phyloP scores from a whole-genome alignment of 2,888 invertebrate genomes.

The Megamerina dolium region DNA sequence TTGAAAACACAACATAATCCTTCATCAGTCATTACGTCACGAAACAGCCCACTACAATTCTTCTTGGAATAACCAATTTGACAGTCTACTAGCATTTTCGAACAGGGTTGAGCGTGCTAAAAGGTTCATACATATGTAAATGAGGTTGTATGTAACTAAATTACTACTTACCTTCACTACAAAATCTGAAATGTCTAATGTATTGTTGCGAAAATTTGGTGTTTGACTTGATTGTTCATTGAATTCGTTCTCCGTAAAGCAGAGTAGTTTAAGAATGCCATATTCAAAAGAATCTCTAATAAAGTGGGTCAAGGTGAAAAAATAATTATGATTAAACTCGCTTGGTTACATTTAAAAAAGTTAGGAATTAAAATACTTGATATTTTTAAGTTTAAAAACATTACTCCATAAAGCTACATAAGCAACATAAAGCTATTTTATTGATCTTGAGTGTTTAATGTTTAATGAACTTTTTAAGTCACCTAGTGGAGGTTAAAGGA shows the following conservation, averaged over 20 bases:
- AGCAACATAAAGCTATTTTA: no score
- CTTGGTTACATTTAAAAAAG: no score
- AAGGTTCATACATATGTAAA: neutral
- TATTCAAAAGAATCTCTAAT: conserved; percentile 5
- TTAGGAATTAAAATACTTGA: no score
- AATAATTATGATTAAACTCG: no score
- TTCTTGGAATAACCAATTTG: conserved; percentile 57
- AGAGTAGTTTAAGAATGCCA: conserved; percentile 3
- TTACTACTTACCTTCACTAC: neutral
- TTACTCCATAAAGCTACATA: no score
- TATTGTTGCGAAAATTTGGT: conserved; percentile 7
- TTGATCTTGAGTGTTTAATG: no score
- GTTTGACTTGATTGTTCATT: conserved; percentile 1
- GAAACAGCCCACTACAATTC: conserved; percentile 64
- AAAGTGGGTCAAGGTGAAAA: no score
- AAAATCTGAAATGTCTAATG: conserved; percentile 4
- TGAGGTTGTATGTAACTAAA: neutral
- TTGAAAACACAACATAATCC: conserved; percentile 82
- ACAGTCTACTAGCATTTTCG: conserved; percentile 54
- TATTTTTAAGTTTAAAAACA: no score
- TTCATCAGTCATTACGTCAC: conserved; percentile 71
- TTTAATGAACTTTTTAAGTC: no score
- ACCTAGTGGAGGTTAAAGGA: no score
- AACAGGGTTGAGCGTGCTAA: conserved; percentile 12
- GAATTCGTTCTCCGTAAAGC: neutral